These are phyloP conservation scores for Characodon lateralis DNA, from an alignment of 2,797 vertebrate genomes.

Conservation along the genomic window DNA sequence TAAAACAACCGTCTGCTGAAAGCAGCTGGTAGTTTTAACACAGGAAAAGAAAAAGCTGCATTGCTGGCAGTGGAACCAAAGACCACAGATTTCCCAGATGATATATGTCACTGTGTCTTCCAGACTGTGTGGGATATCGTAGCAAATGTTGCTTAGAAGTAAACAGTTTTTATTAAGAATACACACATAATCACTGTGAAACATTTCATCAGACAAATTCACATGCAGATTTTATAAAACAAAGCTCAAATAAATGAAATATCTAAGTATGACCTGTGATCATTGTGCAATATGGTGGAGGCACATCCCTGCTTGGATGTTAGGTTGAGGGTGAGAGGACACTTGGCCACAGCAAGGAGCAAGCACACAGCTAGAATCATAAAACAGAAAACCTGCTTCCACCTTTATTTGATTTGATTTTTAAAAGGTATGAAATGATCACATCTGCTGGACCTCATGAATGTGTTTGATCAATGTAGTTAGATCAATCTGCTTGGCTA, in stretches of 20 bases:
- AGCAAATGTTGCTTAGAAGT: too few species aligned
- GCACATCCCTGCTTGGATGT: background rate
- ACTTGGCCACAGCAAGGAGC: too few species aligned
- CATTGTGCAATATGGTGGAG: background rate
- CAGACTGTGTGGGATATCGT: too few species aligned
- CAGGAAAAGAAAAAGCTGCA: too few species aligned
- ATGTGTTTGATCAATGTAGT: background rate
- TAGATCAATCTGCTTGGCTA: background rate
- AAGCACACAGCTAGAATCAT: background rate
- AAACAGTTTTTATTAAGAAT: too few species aligned
- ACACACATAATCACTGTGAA: too few species aligned
- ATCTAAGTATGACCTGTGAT: background rate
- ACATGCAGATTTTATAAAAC: background rate
- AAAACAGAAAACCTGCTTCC: background rate
- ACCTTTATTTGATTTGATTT: background rate
- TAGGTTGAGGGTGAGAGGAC: background rate
- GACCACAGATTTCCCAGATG: too few species aligned
- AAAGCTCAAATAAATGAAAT: background rate
- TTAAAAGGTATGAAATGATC: background rate
- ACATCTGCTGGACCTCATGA: background rate
- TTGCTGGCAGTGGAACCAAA: too few species aligned
- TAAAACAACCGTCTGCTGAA: too few species aligned
- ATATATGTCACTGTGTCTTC: too few species aligned
- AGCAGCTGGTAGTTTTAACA: too few species aligned
- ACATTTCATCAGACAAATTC: too few species aligned